Base-by-base conservation (phyloP, 2,113 vertebrate genomes). In the Oncorhynchus gorbuscha region DNA sequence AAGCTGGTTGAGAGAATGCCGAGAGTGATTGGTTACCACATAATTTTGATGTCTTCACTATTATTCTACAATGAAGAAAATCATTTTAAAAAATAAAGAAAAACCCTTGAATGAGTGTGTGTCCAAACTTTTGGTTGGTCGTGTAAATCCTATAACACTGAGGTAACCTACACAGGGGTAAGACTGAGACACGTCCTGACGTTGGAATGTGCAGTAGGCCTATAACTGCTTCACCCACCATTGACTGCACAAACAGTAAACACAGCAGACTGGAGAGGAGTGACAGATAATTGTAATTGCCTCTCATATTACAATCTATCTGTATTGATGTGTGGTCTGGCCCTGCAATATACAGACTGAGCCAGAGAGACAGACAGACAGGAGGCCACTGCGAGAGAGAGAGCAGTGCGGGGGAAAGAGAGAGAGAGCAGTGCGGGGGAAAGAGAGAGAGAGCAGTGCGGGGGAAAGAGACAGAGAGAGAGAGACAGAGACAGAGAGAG, bases 241-340 rank as follows among this genome's bases (percentile, higher is more conserved):
- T 51, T 28, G 70, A 49, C 75, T 81, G 71, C 79, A 20, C 55
- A 85, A 73, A 69, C 39, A 45, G 7, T 45, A 8, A 45, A 8
- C 39, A 45, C 39, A 45, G 8, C 7, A 45, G 59, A 83, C 67
- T 67, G 18, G 4, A 26, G n/a, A 39, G 39, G 32, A 11, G 8
- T 14, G 18, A 16, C 4, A 26, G 32, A 74, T 24, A 74, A 55
- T 51, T 69, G 61, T 18, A 76, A 55, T 59, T 71, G 61, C 18
- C 73, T 78, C n/a, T 28, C 4, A 74, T 81, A 85, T 77, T 72
- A 80, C 71, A 69, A 73, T 68, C 74, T 75, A n/a, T 78, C 81
- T 79, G 58, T 81, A 84, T 76, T 84, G 85, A 88, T 89, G 81
- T 79, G 72, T 62, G 64, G 62, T 76, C 76, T 55, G 72, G 3